Evolutionary conservation across 2,888 invertebrate genomes (phyloP), one percentile per base, ranked within the genome.

Genomic region (Syrista parreyssii): DNA sequence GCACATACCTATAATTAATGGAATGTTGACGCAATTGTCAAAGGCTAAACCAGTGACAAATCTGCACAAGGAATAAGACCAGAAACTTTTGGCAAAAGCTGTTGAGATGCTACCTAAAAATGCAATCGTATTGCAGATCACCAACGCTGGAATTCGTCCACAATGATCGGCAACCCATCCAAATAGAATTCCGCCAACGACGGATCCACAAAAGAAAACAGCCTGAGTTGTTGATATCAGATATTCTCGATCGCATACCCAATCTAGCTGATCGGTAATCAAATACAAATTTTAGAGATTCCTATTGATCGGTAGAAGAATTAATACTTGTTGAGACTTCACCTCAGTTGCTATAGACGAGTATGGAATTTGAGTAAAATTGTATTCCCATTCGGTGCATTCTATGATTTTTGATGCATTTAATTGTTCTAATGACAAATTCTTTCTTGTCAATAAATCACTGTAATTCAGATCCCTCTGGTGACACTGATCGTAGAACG

Each of bases 311-410:
- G 71, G 30, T 15, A 30, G 9, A 2, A 71, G 12, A 12, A 36
- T 15, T 40, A 12, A 69, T 12, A 69, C 23, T 69, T 2, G 4
- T 31, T 15, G 33, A 31, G 12, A 85, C 88, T 87, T 90, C 87
- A 94, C 94, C 92, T 94, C 93, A 68, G 93, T 92, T 23, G 93
- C 93, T 72, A 94, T 92, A 76, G 93, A 94, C 15, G 89, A 86
- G 82, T 93, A 92, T 4, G 93, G 93, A 68, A 92, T 90, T 76
- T 92, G 91, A 0, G 92, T 92, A 77, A 91, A 89, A 86, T 94
- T 93, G 87, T 93, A 94, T 74, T 92, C 92, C 93, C 93, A 94
- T 15, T 91, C 91, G 68, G 89, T 81, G 80, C 93, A 93, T 4
- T 73, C 77, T 3, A 88, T 75, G 1, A 86, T 88, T 68, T 76